Percentiles rank a stretch among this genome's conserved stretches.
Evolutionary conservation across 2,113 vertebrate species (phyloP).

Genomic region (Bubo bubo): DNA sequence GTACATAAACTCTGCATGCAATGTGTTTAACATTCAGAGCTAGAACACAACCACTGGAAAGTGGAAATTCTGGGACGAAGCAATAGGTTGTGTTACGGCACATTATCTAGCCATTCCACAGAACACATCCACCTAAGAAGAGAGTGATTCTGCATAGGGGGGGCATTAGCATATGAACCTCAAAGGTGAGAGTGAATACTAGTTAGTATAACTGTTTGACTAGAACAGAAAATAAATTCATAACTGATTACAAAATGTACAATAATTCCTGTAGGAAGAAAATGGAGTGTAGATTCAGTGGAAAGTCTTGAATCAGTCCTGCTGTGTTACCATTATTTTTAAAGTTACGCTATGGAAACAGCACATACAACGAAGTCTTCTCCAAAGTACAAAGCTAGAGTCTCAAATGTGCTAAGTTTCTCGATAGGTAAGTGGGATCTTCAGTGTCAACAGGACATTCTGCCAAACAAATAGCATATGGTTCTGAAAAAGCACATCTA

Average conservation of each 20-base stretch:
- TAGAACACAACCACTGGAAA: neutral
- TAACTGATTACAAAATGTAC: neutral
- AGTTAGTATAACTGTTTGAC: neutral
- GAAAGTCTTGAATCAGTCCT: neutral
- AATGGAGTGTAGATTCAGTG: neutral
- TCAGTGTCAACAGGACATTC: neutral
- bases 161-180: neutral
- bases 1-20: constrained; percentile 2
- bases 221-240: neutral
- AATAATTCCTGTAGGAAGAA: neutral
- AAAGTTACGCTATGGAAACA: neutral
- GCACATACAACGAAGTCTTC: neutral
- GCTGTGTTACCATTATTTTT: neutral
- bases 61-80: neutral
- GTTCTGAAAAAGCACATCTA: neutral
- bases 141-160: neutral
- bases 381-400: neutral
- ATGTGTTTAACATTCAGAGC: constrained; percentile 34
- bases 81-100: neutral
- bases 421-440: neutral
- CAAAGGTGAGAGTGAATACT: neutral
- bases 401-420: neutral
- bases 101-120: neutral
- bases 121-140: neutral
- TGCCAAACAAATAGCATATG: neutral